Conservation (phyloP, 2,113 vertebrate species). For the Vicugna pacos region DNA sequence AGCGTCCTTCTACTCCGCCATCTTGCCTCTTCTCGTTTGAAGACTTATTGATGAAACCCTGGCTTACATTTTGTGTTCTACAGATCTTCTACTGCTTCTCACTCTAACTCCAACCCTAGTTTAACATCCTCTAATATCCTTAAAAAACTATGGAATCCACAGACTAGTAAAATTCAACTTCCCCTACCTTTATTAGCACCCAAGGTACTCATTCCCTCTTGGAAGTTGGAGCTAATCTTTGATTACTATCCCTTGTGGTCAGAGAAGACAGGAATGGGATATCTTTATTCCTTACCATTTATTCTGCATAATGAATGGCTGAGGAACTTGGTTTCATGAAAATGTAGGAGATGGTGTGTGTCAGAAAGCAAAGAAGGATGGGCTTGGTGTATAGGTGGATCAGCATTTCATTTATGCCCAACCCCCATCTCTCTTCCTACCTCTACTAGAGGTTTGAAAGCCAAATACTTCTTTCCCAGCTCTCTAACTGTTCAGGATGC, state of each 20-base stretch:
- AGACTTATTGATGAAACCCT: not conserved
- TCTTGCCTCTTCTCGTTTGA: too few relatives aligned
- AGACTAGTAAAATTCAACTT: constrained; percentile 15
- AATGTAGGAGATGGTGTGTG: not conserved
- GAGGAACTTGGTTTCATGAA: not conserved
- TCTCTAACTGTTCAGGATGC: not conserved
- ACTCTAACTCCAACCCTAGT: not conserved
- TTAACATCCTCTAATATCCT: not conserved
- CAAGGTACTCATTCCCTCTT: not conserved
- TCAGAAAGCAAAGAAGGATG: not conserved
- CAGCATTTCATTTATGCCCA: not conserved
- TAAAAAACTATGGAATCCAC: not conserved
- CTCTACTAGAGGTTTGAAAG: not conserved
- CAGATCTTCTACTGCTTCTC: not conserved
- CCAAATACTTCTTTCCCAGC: not conserved
- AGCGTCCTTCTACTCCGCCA: too few relatives aligned
- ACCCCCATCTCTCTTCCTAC: not conserved
- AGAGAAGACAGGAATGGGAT: not conserved
- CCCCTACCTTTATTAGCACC: not conserved
- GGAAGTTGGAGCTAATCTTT: not conserved
- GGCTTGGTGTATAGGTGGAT: not conserved
- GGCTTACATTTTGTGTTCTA: not conserved
- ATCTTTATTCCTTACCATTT: not conserved
- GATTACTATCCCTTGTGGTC: not conserved
- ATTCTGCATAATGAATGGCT: not conserved